Conservation (phyloP, 2,797 vertebrate species). For the Falco peregrinus region DNA sequence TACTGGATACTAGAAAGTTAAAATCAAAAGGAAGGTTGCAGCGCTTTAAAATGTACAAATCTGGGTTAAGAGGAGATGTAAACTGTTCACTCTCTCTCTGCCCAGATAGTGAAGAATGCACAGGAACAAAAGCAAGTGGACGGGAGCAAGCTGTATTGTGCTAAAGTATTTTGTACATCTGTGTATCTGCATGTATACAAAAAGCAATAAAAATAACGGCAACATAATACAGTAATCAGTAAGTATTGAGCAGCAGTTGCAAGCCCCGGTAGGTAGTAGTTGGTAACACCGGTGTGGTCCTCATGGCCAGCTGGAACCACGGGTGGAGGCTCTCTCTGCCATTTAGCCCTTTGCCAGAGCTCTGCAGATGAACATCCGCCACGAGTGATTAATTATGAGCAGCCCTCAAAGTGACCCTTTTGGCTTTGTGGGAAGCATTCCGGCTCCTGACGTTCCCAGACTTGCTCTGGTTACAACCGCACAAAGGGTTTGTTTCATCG, state of each 20-base stretch:
- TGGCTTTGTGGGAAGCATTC: not conserved
- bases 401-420: constrained; percentile 1
- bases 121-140: not conserved
- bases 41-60: not conserved
- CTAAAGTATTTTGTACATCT: not conserved
- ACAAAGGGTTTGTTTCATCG: not conserved
- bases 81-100: not conserved
- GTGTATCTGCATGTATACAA: not conserved
- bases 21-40: not conserved
- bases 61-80: not conserved
- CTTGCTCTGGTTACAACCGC: not conserved
- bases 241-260: not conserved
- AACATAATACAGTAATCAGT: fast-evolving
- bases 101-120: not conserved
- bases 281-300: not conserved
- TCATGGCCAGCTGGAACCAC: not conserved
- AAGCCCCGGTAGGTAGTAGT: not conserved
- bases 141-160: not conserved
- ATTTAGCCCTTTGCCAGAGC: not conserved
- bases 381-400: not conserved
- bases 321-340: not conserved
- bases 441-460: not conserved
- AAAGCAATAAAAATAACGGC: not conserved
- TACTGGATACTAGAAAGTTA: not conserved
- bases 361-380: not conserved